phyloP scores from a whole-genome alignment of 37 sponge, comb jelly and placozoan species.

The Chondrosia reniformis region DNA sequence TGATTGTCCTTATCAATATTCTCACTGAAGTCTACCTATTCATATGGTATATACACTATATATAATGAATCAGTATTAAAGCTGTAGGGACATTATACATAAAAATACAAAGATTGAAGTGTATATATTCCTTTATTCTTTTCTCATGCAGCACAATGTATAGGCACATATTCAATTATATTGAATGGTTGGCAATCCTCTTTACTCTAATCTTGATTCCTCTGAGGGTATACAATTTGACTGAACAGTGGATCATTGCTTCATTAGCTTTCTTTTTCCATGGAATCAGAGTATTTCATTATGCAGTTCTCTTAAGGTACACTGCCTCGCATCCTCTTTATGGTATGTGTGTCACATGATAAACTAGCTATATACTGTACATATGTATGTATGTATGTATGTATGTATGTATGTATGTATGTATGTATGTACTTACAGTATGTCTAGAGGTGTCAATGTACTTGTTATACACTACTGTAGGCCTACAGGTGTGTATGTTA shows the following conservation, averaged over 20 bases:
- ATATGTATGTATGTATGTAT: conserved; percentile 20
- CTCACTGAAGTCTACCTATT: neutral
- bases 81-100: too few species aligned
- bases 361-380: too few species aligned
- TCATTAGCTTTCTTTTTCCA: conserved; percentile 6
- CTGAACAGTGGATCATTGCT: conserved; percentile 9
- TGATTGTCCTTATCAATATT: neutral
- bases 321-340: too few species aligned
- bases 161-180: neutral
- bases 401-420: conserved; percentile 22
- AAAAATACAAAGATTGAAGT: too few species aligned
- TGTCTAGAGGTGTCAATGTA: conserved; percentile 11
- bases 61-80: too few species aligned
- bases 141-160: too few species aligned
- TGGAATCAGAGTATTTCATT: neutral
- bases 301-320: neutral
- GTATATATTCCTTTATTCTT: too few species aligned
- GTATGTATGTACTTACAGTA: conserved; percentile 2
- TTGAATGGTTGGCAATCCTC: neutral
- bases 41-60: neutral
- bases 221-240: neutral
- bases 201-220: neutral
- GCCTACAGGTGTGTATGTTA: neutral
- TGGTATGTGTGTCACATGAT: conserved; percentile 26
- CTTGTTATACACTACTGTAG: neutral